Conservation (phyloP, 2,797 vertebrate genomes). For the Onychomys arenicola region DNA sequence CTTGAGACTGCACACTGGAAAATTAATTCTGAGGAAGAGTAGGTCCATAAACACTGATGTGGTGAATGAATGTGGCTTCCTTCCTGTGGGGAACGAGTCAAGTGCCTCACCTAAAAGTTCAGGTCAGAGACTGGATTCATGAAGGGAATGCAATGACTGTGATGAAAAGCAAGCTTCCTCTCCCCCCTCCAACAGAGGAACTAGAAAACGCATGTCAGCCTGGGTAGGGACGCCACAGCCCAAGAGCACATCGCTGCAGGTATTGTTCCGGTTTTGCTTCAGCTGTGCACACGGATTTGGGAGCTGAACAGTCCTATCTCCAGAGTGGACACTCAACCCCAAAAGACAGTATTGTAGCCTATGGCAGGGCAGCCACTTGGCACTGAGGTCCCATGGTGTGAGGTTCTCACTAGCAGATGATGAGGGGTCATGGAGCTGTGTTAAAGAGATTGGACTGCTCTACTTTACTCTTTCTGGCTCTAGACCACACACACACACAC, state of each 20-base stretch:
- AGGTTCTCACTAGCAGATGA: not conserved
- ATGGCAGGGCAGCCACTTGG: rapidly evolving
- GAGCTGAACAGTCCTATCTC: not conserved
- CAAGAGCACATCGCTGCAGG: not conserved
- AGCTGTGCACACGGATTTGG: not conserved
- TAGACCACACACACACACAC: not conserved
- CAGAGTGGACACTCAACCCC: not conserved
- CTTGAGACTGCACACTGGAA: not conserved
- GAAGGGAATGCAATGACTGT: not conserved
- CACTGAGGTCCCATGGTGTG: not conserved
- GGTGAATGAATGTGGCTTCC: not conserved
- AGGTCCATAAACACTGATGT: not conserved
- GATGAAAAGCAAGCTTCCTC: not conserved
- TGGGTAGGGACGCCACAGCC: rapidly evolving
- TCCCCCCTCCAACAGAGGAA: not conserved
- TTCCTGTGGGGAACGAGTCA: not conserved
- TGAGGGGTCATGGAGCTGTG: not conserved
- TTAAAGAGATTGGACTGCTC: not conserved
- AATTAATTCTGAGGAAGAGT: not conserved
- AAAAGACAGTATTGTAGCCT: not conserved
- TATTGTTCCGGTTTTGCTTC: not conserved
- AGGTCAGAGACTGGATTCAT: not conserved
- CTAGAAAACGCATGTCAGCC: not conserved
- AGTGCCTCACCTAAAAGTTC: not conserved
- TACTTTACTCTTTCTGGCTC: not conserved